Conservation (phyloP, 2,797 vertebrate species). For the Lates japonicus region DNA sequence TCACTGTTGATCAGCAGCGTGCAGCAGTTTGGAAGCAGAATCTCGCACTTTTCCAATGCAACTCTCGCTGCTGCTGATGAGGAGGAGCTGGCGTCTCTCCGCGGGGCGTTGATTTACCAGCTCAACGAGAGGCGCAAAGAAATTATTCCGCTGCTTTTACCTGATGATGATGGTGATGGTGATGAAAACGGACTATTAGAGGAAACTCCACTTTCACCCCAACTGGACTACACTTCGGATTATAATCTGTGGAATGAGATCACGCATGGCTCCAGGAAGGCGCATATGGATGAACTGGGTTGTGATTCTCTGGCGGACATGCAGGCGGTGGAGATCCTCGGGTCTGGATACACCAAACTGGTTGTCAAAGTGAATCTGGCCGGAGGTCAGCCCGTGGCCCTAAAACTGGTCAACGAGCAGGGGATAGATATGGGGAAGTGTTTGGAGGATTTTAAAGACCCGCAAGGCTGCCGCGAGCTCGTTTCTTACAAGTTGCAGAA, state of each 20-base stretch:
- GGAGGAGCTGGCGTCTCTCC: conserved; percentile 63
- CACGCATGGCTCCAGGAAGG: conserved; percentile 57
- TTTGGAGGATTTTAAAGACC: conserved; percentile 86
- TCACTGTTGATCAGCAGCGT: conserved; percentile 83
- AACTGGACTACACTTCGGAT: conserved; percentile 49
- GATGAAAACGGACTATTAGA: conserved; percentile 2
- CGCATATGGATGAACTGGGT: conserved; percentile 78
- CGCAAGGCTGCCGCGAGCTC: conserved; percentile 87
- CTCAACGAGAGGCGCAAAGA: conserved; percentile 82
- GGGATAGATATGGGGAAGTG: conserved; percentile 91
- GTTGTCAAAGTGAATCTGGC: conserved; percentile 87
- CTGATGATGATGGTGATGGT: conserved; percentile 16
- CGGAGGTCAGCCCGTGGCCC: conserved; percentile 84
- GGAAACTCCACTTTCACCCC: conserved; percentile 18
- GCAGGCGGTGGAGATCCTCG: conserved; percentile 84
- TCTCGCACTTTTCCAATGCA: conserved; percentile 57
- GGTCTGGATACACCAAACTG: conserved; percentile 91
- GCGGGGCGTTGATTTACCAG: conserved; percentile 75
- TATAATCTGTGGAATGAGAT: conserved; percentile 71
- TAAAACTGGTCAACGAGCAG: conserved; percentile 89
- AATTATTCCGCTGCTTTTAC: conserved; percentile 80
- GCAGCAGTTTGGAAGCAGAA: conserved; percentile 80
- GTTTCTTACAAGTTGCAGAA: conserved; percentile 92
- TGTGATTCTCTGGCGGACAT: conserved; percentile 86
- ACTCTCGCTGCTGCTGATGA: conserved; percentile 54